These are phyloP conservation scores for Clarias laeviceps DNA, from an alignment of 2,797 vertebrate genomes.

Conservation along the genomic window DNA sequence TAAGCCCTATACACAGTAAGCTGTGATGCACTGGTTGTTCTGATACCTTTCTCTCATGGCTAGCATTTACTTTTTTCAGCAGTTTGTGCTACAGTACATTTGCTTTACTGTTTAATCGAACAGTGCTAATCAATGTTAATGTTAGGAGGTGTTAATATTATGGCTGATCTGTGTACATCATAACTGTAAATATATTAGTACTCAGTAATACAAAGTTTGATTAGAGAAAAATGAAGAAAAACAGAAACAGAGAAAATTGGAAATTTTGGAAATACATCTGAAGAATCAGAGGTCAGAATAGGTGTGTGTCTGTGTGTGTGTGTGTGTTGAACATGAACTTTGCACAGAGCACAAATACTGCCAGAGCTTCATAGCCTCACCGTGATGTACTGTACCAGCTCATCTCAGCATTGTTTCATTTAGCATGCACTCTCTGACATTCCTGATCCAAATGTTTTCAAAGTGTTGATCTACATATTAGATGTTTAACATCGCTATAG, in stretches of 20 bases:
- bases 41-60: too few relatives aligned
- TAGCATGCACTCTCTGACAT: neutral
- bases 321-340: neutral
- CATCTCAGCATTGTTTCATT: constrained; percentile 11
- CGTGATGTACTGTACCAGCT: neutral
- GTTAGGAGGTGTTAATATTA: too few relatives aligned
- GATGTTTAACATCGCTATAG: constrained; percentile 41
- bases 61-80: too few relatives aligned
- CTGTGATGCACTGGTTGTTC: too few relatives aligned
- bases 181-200: neutral
- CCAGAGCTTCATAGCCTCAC: neutral
- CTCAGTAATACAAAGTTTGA: neutral
- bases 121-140: too few relatives aligned
- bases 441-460: constrained; percentile 10
- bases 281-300: constrained; percentile 22
- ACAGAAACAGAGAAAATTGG: neutral
- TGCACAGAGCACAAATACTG: neutral
- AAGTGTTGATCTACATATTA: constrained; percentile 36
- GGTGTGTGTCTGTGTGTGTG: neutral
- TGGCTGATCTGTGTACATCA: neutral
- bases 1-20: too few relatives aligned
- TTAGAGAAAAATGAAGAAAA: neutral
- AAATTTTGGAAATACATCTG: neutral
- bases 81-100: too few relatives aligned
- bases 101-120: too few relatives aligned